These are phyloP conservation scores for Dorcus hopei DNA, from an alignment of 2,888 invertebrate genomes.

Conservation along the genomic window DNA sequence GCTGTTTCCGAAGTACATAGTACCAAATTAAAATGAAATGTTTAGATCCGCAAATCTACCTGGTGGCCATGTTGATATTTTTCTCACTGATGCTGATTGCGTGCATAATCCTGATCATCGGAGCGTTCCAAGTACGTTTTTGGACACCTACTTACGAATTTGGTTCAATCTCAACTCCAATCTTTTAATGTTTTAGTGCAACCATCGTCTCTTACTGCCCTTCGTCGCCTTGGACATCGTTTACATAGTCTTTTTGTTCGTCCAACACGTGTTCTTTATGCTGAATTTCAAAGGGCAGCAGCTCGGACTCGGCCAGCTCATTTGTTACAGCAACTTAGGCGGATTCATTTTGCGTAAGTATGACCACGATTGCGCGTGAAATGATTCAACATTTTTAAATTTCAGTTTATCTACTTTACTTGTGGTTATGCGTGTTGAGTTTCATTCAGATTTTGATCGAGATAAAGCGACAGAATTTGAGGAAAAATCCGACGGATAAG, in stretches of 20 bases:
- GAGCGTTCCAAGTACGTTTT: slow-evolving; percentile 8
- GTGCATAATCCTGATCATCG: slow-evolving; percentile 9
- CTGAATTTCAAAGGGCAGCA: slow-evolving; percentile 11
- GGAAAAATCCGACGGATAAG: no score
- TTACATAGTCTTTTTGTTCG: slow-evolving; percentile 4
- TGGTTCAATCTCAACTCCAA: neutral
- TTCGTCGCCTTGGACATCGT: slow-evolving; percentile 5
- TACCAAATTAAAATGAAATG: neutral
- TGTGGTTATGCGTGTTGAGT: slow-evolving; percentile 19
- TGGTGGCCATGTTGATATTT: slow-evolving; percentile 5
- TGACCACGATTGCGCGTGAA: neutral
- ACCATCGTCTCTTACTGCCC: neutral
- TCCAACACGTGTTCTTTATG: slow-evolving; percentile 9
- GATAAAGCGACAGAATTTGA: slow-evolving; percentile 4
- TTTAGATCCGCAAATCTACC: slow-evolving; percentile 5
- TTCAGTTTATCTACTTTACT: slow-evolving; percentile 20
- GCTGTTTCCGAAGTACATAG: neutral
- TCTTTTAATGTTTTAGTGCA: slow-evolving; percentile 5
- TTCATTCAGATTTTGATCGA: slow-evolving; percentile 17
- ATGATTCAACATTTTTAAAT: neutral
- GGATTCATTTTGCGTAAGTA: slow-evolving; percentile 17
- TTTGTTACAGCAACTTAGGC: slow-evolving; percentile 16
- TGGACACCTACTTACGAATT: neutral
- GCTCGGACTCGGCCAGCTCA: slow-evolving; percentile 8
- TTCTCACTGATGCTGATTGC: slow-evolving; percentile 7